phyloP scores from a whole-genome alignment of 2,888 invertebrate species.

The Aphodius granarius region DNA sequence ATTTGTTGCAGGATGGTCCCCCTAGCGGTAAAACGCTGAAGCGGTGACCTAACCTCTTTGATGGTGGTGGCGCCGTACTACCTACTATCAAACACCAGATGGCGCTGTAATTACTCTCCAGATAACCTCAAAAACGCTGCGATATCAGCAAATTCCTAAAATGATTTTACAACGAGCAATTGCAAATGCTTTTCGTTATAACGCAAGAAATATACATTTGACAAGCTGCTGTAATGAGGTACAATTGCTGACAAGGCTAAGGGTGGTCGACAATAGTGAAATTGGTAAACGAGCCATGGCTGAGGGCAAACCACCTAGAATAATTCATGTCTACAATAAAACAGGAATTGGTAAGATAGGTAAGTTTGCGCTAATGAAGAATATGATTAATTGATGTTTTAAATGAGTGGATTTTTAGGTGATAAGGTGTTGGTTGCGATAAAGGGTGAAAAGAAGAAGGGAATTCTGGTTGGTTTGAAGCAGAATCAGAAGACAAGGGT shows the following conservation, averaged over 20 bases:
- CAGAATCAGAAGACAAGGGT: conserved; percentile 78
- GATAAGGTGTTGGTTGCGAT: conserved; percentile 92
- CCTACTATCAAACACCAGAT: not conserved
- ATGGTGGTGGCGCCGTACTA: no score
- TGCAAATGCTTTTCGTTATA: not conserved
- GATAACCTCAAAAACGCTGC: not conserved
- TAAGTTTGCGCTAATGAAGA: conserved; percentile 36
- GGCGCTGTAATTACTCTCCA: not conserved
- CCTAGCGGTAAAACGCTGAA: not conserved
- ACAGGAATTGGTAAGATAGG: conserved; percentile 65
- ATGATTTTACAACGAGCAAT: conserved; percentile 2
- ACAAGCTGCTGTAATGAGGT: conserved; percentile 66
- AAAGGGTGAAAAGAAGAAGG: conserved; percentile 94
- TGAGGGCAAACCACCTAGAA: conserved; percentile 89
- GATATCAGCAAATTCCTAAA: not conserved
- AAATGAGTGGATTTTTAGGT: conserved; percentile 53
- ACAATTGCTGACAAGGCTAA: conserved; percentile 72
- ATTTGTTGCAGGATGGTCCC: not conserved
- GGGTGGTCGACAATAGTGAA: conserved; percentile 96
- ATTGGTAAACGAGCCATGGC: conserved; percentile 94
- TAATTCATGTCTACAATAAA: conserved; percentile 94
- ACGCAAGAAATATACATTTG: conserved; percentile 57
- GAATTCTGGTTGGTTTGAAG: conserved; percentile 85
- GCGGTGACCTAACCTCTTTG: not conserved
- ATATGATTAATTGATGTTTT: not conserved